phyloP scores from a whole-genome alignment of 2,113 vertebrate genomes.

The Panthera tigris region DNA sequence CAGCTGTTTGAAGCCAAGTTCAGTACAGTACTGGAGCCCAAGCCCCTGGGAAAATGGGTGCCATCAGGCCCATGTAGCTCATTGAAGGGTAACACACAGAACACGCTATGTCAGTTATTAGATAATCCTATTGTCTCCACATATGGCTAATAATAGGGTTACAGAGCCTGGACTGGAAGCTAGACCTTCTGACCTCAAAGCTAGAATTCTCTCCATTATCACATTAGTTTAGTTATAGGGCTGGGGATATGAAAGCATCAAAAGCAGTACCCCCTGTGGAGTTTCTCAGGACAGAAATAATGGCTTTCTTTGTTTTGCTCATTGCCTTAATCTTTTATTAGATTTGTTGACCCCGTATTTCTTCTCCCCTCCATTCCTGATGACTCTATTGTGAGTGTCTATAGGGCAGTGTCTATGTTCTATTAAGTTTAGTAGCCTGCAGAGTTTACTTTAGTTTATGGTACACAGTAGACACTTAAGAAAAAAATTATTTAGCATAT shows the following conservation, averaged over 20 bases:
- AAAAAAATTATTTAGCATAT: not conserved
- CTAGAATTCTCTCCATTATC: not conserved
- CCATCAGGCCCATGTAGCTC: not conserved
- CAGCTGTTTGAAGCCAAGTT: not conserved
- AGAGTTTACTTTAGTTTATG: conserved; percentile 5
- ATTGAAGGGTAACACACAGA: not conserved
- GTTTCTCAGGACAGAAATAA: not conserved
- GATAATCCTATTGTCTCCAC: not conserved
- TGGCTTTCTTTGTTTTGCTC: not conserved
- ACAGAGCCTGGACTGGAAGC: not conserved
- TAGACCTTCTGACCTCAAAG: not conserved
- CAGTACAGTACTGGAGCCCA: not conserved
- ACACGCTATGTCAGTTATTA: not conserved
- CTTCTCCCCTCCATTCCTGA: not conserved
- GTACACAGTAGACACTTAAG: not conserved
- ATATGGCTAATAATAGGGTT: not conserved
- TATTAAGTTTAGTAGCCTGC: not conserved
- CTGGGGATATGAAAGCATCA: not conserved
- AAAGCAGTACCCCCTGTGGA: not conserved
- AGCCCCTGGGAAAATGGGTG: not conserved
- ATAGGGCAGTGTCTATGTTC: not conserved
- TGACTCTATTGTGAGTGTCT: not conserved
- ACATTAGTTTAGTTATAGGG: not conserved
- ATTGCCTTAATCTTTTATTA: not conserved
- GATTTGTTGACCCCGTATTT: not conserved